Conservation (phyloP, 2,888 invertebrate species). For the Papilio elwesi region DNA sequence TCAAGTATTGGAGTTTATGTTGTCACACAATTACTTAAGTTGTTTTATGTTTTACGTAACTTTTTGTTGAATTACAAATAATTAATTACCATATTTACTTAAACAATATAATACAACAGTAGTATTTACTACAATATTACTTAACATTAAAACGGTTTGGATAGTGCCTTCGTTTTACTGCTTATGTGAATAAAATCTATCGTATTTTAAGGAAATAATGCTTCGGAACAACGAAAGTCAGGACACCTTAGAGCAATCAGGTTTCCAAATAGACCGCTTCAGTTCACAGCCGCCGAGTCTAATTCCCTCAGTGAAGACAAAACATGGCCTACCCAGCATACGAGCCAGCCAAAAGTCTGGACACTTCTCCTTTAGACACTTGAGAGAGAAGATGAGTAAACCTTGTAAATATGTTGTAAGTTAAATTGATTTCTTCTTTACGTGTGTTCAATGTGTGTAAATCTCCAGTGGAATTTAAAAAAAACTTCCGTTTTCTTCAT, state of each 20-base stretch:
- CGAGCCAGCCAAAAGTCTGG: conserved; percentile 60
- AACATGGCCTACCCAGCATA: conserved; percentile 48
- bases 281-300: conserved; percentile 48
- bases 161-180: background rate
- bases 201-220: conserved; percentile 57
- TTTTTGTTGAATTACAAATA: too few species aligned
- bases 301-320: conserved; percentile 43
- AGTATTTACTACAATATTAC: background rate
- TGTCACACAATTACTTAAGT: too few species aligned
- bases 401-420: conserved; percentile 41
- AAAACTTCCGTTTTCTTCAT: too few species aligned
- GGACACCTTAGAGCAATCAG: conserved; percentile 48
- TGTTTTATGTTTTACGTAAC: too few species aligned
- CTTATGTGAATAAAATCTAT: background rate
- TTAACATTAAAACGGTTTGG: background rate
- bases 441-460: too few species aligned
- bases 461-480: too few species aligned
- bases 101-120: too few species aligned
- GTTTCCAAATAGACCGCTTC: conserved; percentile 27
- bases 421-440: background rate
- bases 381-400: conserved; percentile 53
- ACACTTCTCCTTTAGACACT: conserved; percentile 54
- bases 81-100: too few species aligned
- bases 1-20: too few species aligned
- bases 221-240: conserved; percentile 58